Evolutionary conservation across 2,113 vertebrate species (phyloP), one percentile per base, ranked within the genome.

Genomic region (Chaetura pelagica): DNA sequence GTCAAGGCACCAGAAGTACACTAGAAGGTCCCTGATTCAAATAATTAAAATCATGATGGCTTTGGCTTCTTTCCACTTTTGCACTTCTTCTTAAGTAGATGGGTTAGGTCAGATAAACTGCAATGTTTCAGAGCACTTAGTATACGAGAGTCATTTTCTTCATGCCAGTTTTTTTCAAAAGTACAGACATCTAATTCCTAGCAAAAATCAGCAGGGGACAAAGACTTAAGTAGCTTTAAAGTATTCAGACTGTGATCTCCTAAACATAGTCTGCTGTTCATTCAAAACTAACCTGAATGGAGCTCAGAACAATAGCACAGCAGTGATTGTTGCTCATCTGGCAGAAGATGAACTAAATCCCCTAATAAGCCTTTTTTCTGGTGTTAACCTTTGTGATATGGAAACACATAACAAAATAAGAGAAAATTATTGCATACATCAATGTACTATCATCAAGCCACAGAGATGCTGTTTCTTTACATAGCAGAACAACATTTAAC

Each of bases 21-120:
- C 21, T 6, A 5, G 84, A 91, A 91, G 29, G 69, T 68, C 74
- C 54, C 69, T 38, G 38, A n/a, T 80, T 93, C 86, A 87, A 77
- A 86, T 59, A 74, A 78, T 7, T 6, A 72, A 84, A 86, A 74
- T 66, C 4, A 35, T 19, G 17, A 78, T 20, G 80, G 87, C 72
- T 94, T 67, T 95, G 82, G n/a, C 59, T 94, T 94, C 89, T 57
- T 59, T 86, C 81, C 55, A 58, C 49, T 79, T 69, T 5, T 51
- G 40, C 40, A 59, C 86, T 83, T 89, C 80, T 68, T 23, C 26
- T n/a, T 9, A 42, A 77, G 30, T 77, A 63, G 30, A 32, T 7
- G 14, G 57, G 51, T 32, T 54, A 78, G 27, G 32, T 67, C 88
- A 88, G 89, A 91, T 87, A 82, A 86, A 63, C 21, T 15, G 38